Evolutionary conservation across 2,797 vertebrate genomes (phyloP), one percentile per base, ranked within the genome.

Genomic region (Thaleichthys pacificus): DNA sequence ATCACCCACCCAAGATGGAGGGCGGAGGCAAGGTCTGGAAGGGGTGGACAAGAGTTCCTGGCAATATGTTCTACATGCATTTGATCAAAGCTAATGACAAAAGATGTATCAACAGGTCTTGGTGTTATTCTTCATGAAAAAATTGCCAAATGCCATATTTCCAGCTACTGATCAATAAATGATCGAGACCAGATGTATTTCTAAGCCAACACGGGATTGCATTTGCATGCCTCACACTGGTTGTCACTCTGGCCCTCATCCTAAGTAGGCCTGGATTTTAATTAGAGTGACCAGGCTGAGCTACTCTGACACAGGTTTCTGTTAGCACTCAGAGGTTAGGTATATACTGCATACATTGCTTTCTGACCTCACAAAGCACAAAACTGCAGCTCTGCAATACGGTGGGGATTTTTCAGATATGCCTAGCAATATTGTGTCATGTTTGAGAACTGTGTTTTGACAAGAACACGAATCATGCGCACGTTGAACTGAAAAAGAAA

Each of bases 1-100:
- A 95, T 96, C 95, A 95, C 93, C 94, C 95, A 95, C 92, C 94
- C 90, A 93, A 94, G 93, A 93, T 85, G 93, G 89, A 89, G 89
- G 93, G 89, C 92, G 89, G 90, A 91, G 87, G 88, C 84, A 84
- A 82, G 84, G 87, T 86, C 80, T 88, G 83, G 73, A 80, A 84
- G 84, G 82, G 76, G 79, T 75, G 85, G 86, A 87, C 82, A 85
- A 83, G 80, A 77, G 79, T 74, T 83, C 79, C 69, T 68, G 73
- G 77, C 78, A 79, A 79, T 78, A 81, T 81, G 71, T 79, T 80
- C 78, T 83, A 83, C 71, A 72, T 66, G 74, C 71, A 82, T 83
- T 86, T 87, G 80, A 85, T 88, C 81, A 82, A 72, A 84, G 81
- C 69, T 86, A 70, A 84, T 87, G 24, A 26, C 71, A 78, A 80